Conservation (phyloP, 2,113 vertebrate genomes). For the Bombycilla garrulus region DNA sequence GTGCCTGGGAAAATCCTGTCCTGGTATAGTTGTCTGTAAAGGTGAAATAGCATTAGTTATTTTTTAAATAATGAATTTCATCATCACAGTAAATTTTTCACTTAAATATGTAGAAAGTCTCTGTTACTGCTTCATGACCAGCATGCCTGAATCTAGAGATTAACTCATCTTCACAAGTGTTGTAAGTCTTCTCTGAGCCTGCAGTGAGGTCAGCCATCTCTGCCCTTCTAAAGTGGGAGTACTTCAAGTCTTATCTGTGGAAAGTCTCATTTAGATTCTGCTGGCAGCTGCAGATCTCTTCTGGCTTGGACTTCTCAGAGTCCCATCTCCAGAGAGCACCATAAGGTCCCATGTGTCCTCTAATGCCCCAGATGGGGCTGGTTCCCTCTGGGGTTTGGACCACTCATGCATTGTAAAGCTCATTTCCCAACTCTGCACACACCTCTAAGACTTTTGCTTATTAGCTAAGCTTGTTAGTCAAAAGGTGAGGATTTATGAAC, state of each 20-base stretch:
- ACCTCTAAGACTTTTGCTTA: neutral
- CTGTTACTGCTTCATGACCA: neutral
- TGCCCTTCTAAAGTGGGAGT: neutral
- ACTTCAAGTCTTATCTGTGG: neutral
- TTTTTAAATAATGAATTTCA: neutral
- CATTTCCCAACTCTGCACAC: neutral
- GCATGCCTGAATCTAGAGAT: neutral
- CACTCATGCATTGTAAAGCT: neutral
- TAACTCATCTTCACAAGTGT: neutral
- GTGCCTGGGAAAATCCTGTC: neutral
- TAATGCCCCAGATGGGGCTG: fast-evolving
- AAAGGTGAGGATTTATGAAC: neutral
- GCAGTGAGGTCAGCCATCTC: neutral
- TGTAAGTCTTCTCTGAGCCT: neutral
- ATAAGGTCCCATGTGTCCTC: neutral
- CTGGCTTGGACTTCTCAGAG: neutral
- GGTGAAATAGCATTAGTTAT: neutral
- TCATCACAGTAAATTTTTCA: neutral
- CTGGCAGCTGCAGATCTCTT: neutral
- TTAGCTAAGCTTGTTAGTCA: neutral
- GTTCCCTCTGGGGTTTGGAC: neutral
- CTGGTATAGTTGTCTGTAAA: neutral
- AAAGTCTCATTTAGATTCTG: neutral
- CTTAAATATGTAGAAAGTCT: neutral
- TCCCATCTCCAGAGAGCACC: neutral